Conservation (phyloP, 2,888 invertebrate species). For the Plebejus melissa region DNA sequence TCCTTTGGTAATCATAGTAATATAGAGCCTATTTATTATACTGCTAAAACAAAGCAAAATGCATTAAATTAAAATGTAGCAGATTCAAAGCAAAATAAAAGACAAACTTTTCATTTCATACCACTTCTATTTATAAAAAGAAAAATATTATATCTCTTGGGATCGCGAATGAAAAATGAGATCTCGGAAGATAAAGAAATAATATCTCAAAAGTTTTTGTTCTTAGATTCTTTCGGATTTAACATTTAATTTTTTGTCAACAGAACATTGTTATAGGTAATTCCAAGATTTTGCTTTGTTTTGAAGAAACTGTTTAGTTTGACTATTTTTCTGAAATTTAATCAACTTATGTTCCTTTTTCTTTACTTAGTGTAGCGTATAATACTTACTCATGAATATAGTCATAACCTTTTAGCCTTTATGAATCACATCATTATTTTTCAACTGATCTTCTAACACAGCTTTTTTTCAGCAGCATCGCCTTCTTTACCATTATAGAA, state of each 20-base stretch:
- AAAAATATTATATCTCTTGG: background rate
- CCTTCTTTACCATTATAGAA: too few species aligned
- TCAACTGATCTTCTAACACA: too few species aligned
- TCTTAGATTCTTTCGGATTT: constrained; percentile 9
- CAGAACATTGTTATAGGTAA: background rate
- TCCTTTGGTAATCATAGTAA: too few species aligned
- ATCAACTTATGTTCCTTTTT: background rate
- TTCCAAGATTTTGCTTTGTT: background rate
- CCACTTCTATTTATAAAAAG: constrained; percentile 15
- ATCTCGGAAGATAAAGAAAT: constrained; percentile 15
- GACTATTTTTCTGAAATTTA: background rate
- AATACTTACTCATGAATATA: background rate
- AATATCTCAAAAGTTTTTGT: constrained; percentile 12
- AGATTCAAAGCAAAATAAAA: background rate
- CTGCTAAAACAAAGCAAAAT: background rate
- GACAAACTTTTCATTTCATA: constrained; percentile 1
- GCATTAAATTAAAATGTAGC: background rate
- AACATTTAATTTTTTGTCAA: constrained; percentile 2
- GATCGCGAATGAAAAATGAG: constrained; percentile 23
- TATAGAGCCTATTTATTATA: background rate
- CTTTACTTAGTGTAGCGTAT: background rate
- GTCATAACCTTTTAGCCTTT: background rate
- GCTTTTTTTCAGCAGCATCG: background rate
- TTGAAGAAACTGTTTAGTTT: background rate
- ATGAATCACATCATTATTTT: too few species aligned